Evolutionary conservation across 1,140 invertebrate genomes (phyloP).

Genomic region (Cotesia typhae): DNA sequence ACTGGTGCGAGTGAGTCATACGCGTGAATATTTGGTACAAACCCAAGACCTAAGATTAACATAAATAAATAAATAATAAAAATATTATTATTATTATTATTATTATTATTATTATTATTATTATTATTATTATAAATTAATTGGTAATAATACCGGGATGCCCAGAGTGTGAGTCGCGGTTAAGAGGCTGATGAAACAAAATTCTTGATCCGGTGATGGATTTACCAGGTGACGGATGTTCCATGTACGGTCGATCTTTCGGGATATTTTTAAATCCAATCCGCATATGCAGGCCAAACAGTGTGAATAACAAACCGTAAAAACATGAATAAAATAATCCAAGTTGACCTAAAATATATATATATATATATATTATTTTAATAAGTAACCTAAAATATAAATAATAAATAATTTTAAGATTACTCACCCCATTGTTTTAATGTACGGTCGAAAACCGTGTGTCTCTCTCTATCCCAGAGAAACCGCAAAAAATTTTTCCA

Average conservation of each 20-base stretch:
- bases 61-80: not conserved
- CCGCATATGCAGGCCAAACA: constrained; percentile 71
- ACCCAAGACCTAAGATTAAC: constrained; percentile 44
- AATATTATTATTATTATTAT: no score
- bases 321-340: constrained; percentile 85
- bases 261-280: constrained; percentile 46
- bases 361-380: constrained; percentile 5
- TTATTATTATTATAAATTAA: constrained; percentile 9
- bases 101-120: no score
- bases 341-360: constrained; percentile 76
- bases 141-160: no score
- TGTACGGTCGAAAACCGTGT: constrained; percentile 75
- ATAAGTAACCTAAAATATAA: constrained; percentile 1
- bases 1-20: constrained; percentile 38
- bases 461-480: constrained; percentile 74
- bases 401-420: not conserved
- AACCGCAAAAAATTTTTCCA: constrained; percentile 51
- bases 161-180: constrained; percentile 40
- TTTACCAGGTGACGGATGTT: constrained; percentile 17
- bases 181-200: constrained; percentile 7
- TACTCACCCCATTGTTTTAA: constrained; percentile 75
- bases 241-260: constrained; percentile 46
- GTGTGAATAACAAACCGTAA: constrained; percentile 77
- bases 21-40: constrained; percentile 45
- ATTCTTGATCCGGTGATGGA: not conserved